Evolutionary conservation across 2,113 vertebrate species (phyloP).

Genomic region (Grammomys dolichurus): DNA sequence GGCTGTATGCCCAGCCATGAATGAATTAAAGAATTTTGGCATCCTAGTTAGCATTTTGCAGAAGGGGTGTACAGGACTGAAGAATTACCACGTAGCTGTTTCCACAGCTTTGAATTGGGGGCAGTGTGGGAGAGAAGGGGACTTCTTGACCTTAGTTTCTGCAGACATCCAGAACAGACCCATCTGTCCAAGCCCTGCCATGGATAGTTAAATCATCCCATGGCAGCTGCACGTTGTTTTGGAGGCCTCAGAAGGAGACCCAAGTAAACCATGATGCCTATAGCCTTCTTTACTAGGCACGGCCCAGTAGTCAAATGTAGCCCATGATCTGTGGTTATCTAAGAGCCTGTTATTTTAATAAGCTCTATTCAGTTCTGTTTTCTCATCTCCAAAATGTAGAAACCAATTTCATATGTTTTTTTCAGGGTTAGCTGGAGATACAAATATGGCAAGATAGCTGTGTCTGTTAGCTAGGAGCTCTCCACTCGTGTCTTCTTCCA

Average conservation of each 20-base stretch:
- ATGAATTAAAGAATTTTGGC: neutral
- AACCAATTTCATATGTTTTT: neutral
- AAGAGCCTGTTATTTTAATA: neutral
- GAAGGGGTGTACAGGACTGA: neutral
- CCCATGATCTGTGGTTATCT: neutral
- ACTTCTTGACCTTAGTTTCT: neutral
- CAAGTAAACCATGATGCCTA: neutral
- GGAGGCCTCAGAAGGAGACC: neutral
- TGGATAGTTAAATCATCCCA: neutral
- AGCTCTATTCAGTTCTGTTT: neutral
- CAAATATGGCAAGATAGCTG: neutral
- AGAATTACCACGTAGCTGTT: neutral
- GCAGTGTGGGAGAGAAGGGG: neutral
- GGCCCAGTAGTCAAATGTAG: neutral
- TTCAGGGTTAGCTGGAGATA: neutral
- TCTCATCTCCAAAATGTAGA: neutral
- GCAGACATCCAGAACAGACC: neutral
- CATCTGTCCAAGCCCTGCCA: accelerated
- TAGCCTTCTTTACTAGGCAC: neutral
- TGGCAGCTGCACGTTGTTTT: accelerated
- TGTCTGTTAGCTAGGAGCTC: accelerated
- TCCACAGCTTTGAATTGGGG: neutral
- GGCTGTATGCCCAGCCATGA: neutral
- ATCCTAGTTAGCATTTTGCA: neutral
- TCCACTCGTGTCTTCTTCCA: neutral